These are phyloP conservation scores for Synergus umbraculus DNA, from an alignment of 2,888 invertebrate species.

Conservation along the genomic window DNA sequence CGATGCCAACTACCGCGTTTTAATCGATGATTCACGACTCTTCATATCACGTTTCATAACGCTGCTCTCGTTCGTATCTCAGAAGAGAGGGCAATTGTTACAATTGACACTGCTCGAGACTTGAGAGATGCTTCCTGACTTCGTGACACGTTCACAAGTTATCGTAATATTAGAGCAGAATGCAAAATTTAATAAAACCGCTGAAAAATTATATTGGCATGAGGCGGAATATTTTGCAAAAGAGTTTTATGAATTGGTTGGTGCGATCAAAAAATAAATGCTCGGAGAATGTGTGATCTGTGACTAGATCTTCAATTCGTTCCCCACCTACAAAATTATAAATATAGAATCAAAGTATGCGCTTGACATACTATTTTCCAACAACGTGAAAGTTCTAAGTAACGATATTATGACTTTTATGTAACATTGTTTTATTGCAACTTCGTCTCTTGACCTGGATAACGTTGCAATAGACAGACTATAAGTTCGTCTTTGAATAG, in stretches of 20 bases:
- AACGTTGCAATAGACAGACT: slow-evolving; percentile 26
- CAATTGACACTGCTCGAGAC: slow-evolving; percentile 18
- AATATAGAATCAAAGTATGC: slow-evolving; percentile 23
- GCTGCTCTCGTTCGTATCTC: slow-evolving; percentile 11
- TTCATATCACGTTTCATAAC: slow-evolving; percentile 20
- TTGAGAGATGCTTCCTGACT: slow-evolving; percentile 3
- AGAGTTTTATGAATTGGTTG: not conserved
- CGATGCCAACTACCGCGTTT: slow-evolving; percentile 27
- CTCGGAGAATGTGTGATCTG: not conserved
- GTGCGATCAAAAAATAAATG: too few species aligned
- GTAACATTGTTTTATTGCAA: slow-evolving; percentile 27
- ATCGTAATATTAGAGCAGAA: not conserved
- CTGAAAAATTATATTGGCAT: not conserved
- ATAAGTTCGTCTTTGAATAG: slow-evolving; percentile 35
- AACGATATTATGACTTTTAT: slow-evolving; percentile 39
- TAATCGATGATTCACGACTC: slow-evolving; percentile 21
- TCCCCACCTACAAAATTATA: slow-evolving; percentile 11
- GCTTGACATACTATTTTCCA: slow-evolving; percentile 37
- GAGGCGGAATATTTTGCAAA: not conserved
- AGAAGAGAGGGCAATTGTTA: slow-evolving; percentile 33
- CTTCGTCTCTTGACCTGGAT: slow-evolving; percentile 40
- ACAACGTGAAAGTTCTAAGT: slow-evolving; percentile 39
- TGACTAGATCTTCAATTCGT: not conserved
- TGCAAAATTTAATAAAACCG: not conserved
- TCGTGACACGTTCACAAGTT: not conserved